phyloP scores from a whole-genome alignment of 2,888 invertebrate genomes.

The Hypomecis atomaria region DNA sequence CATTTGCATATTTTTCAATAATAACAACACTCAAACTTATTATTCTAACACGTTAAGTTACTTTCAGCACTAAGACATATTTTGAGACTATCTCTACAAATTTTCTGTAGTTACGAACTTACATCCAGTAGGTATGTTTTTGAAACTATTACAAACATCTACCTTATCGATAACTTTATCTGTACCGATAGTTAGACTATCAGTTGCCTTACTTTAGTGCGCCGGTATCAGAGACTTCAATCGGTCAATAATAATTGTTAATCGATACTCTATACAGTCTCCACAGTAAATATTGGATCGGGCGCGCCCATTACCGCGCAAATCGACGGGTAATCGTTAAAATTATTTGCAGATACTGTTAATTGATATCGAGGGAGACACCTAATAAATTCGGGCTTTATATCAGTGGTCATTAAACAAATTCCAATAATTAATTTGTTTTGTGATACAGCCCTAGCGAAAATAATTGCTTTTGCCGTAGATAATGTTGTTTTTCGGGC shows the following conservation, averaged over 20 bases:
- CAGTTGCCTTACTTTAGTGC: no score
- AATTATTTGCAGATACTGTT: conserved; percentile 66
- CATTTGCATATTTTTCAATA: no score
- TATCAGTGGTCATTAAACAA: conserved; percentile 60
- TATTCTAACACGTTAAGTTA: no score
- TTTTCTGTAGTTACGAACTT: no score
- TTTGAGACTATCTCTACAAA: no score
- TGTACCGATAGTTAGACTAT: no score
- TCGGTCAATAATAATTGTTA: background rate
- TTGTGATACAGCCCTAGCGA: conserved; percentile 42
- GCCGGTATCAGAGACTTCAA: no score
- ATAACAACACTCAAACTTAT: no score
- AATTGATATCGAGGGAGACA: conserved; percentile 65
- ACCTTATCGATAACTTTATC: no score
- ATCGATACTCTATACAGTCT: background rate
- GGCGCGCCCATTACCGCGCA: conserved; percentile 48
- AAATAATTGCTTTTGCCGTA: conserved; percentile 29
- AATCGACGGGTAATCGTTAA: conserved; percentile 61
- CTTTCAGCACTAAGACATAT: no score
- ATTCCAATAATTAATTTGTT: conserved; percentile 68
- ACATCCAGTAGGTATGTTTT: no score
- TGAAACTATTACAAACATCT: no score
- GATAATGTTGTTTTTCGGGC: conserved; percentile 1
- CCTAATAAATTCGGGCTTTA: conserved; percentile 59
- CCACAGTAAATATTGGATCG: conserved; percentile 58